phyloP scores from a whole-genome alignment of 2,888 invertebrate genomes.

The Ectemnius lituratus region DNA sequence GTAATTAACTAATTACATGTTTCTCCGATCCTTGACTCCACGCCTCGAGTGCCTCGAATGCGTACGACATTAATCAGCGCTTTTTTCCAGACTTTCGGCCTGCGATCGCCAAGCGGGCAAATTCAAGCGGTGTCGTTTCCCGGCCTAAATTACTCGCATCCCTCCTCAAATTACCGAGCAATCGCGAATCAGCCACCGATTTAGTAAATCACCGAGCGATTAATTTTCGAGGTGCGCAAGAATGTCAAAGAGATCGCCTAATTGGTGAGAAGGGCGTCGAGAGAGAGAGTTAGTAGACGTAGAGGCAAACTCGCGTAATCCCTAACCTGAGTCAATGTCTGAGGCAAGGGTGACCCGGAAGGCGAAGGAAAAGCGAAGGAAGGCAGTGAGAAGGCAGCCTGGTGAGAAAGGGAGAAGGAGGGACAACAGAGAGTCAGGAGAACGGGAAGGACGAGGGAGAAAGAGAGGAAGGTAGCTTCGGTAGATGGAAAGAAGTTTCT shows the following conservation, averaged over 20 bases:
- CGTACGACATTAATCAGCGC: no score
- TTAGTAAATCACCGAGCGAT: no score
- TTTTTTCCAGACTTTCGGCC: no score
- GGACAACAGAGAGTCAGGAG: slow-evolving; percentile 22
- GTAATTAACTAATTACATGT: no score
- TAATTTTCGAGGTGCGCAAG: slow-evolving; percentile 26
- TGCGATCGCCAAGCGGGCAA: no score
- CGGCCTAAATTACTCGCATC: no score
- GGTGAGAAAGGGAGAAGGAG: slow-evolving; percentile 6
- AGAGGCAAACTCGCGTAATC: slow-evolving; percentile 56
- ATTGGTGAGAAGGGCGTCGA: slow-evolving; percentile 16
- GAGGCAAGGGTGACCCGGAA: slow-evolving; percentile 37
- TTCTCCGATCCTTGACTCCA: no score
- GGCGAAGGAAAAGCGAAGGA: not conserved
- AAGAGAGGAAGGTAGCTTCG: slow-evolving; percentile 48
- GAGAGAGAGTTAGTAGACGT: no score
- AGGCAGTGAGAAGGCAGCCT: slow-evolving; percentile 3
- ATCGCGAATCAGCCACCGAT: no score
- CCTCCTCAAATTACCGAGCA: no score
- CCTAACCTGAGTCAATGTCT: slow-evolving; percentile 73
- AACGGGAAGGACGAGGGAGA: slow-evolving; percentile 14
- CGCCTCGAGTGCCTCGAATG: no score
- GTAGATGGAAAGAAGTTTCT: slow-evolving; percentile 76
- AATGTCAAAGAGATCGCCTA: slow-evolving; percentile 33
- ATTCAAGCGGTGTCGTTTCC: no score